Evolutionary conservation across 2,797 vertebrate genomes (phyloP).

Genomic region (Micropoecilia bifurca): DNA sequence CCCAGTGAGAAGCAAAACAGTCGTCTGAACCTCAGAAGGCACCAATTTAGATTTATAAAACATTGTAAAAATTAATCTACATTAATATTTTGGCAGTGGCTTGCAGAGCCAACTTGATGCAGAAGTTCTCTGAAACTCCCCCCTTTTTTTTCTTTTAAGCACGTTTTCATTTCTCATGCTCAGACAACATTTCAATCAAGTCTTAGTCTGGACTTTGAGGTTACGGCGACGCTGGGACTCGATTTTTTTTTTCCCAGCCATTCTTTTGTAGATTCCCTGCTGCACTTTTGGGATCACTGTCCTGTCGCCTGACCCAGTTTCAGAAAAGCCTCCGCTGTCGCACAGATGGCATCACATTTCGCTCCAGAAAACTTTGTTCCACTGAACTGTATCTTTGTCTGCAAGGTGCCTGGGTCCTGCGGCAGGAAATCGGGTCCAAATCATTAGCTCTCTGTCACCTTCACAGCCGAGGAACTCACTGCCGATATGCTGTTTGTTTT

Average conservation of each 20-base stretch:
- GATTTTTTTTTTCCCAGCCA: not conserved
- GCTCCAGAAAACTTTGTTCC: not conserved
- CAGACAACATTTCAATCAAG: not conserved
- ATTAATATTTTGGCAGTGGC: not conserved
- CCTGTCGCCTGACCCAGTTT: slow-evolving; percentile 1
- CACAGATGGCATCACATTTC: slow-evolving; percentile 1
- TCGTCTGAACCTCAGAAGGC: not conserved
- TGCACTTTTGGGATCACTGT: slow-evolving; percentile 5
- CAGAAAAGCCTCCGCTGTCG: not conserved
- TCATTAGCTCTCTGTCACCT: not conserved
- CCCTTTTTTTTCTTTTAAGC: not conserved
- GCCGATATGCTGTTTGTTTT: not conserved
- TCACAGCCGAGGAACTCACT: not conserved
- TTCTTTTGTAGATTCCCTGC: not conserved
- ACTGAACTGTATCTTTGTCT: not conserved
- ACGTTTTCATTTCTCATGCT: not conserved
- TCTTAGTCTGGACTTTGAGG: not conserved
- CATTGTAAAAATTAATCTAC: not conserved
- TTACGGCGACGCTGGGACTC: not conserved
- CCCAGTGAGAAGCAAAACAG: not conserved
- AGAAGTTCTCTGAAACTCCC: not conserved
- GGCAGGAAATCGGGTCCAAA: not conserved
- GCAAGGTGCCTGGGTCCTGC: not conserved
- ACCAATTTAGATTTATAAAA: not conserved
- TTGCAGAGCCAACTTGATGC: not conserved